Base-by-base conservation (phyloP, 2,888 invertebrate genomes). In the Siphlonurus alternatus region DNA sequence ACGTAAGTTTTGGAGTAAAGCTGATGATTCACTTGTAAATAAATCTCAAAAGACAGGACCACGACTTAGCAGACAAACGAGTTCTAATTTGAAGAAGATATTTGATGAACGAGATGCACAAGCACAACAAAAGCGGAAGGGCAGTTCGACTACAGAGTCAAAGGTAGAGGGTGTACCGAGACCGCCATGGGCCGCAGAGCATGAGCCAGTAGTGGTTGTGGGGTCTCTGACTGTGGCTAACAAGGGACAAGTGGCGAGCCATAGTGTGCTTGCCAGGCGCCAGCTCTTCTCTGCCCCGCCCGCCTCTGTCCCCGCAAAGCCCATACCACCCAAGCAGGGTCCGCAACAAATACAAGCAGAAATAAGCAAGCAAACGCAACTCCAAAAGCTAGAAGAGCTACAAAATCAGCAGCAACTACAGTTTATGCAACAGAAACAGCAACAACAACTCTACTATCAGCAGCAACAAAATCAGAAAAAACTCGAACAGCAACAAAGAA, bases 1-100 rank as follows among this genome's bases (percentile, higher is more conserved):
- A 68, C 70, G 10, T 67, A 59, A 63, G 56, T 83, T 83, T 70
- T 85, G 85, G 85, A 81, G 82, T 69, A 75, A 79, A 1, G 75
- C 82, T n/a, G 83, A 85, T 67, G 80, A 81, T 67, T 73, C 75
- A 1, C 70, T 74, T 1, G 38, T 38, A 15, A 5, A 5, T 10
- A 38, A 38, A 38, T 38, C 15, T 10, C 38, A 38, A 38, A 38
- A 38, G 15, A 70, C 72, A 19, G 76, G 75, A 1, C 76, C 78
- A 2, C 67, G 65, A 59, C 62, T 69, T 0, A 66, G 64, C 23
- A 60, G 64, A 24, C 68, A 69, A 63, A 68, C 67, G 15, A 70
- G 69, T 53, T 67, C 65, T 25, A 69, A 68, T 61, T 62, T 69
- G 23, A 63, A 65, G 53, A 67, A 68, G 24, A 61, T 70, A 15